Evolutionary conservation across 2,113 vertebrate species (phyloP), one percentile per base, ranked within the genome.

Genomic region (Jaculus jaculus): DNA sequence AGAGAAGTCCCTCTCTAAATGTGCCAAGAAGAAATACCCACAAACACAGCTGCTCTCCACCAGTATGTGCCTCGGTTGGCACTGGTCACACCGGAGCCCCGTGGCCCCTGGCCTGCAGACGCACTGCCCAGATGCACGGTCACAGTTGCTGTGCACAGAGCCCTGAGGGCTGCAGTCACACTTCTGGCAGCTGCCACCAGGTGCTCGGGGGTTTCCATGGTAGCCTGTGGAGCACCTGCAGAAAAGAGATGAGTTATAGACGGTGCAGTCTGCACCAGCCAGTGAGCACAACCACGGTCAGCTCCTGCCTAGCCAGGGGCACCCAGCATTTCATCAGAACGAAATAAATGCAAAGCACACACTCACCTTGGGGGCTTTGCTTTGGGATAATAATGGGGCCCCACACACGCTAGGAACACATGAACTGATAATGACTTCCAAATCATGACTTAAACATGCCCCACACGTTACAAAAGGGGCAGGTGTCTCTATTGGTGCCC

Each of bases 151-250:
- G 1, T 98, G 97, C 11, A 98, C 7, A 0, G 99, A 99, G 3
- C 99, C 99, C 0, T 92, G 97, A 0, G 60, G 93, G 26, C 97
- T 98, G 97, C 99, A 99, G 69, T 32, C 89, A 84, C 99, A 99
- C 0, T 0, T 91, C 2, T 81, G 96, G 94, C 99, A 99, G 39
- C 37, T 94, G 8, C 99, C 98, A 0, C 98, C 98, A 0, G 95
- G 94, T 23, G 66, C 39, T 0, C 87, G 96, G 3, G 99, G 99
- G 96, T 99, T 98, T 12, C 99, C 99, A 0, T 98, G 97, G 96
- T 99, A 99, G 96, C 99, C 99, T 2, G 92, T 30, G 3, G 99
- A 98, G 92, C 99, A 99, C 96, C 99, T 99, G 80, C 0, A 39
- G 10, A 26, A 84, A 86, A 68, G 85, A 93, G 7, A 18, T 78